Evolutionary conservation across 2,797 vertebrate species (phyloP).

Genomic region (Neopelma chrysocephalum): DNA sequence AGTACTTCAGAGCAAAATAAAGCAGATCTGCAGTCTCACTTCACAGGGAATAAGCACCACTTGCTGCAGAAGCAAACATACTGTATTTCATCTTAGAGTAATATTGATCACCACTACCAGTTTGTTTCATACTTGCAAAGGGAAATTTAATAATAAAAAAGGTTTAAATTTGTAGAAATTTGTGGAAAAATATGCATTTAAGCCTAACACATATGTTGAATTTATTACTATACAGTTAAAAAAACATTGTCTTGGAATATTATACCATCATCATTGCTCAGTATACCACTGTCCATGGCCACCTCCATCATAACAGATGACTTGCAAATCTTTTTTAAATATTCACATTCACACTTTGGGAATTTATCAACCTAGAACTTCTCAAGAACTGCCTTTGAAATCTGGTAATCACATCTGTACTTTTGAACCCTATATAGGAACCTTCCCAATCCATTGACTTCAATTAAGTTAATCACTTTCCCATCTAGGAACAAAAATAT

Average conservation of each 20-base stretch:
- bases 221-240: neutral
- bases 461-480: neutral
- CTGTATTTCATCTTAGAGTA: neutral
- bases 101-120: neutral
- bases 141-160: neutral
- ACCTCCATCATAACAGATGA: neutral
- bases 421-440: neutral
- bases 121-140: neutral
- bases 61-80: neutral
- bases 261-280: neutral
- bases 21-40: neutral
- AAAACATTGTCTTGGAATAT: neutral
- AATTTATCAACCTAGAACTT: neutral
- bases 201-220: neutral
- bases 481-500: neutral
- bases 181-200: neutral
- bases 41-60: neutral
- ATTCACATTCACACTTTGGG: neutral
- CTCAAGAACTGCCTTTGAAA: neutral
- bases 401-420: neutral
- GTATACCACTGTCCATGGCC: neutral
- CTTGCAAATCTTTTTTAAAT: neutral
- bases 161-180: neutral
- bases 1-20: slow-evolving; percentile 8
- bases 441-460: neutral